Evolutionary conservation across 92 coral and sea anemone genomes (phyloP), one percentile per base, ranked within the genome.

Genomic region (Zoanthus gigantus): DNA sequence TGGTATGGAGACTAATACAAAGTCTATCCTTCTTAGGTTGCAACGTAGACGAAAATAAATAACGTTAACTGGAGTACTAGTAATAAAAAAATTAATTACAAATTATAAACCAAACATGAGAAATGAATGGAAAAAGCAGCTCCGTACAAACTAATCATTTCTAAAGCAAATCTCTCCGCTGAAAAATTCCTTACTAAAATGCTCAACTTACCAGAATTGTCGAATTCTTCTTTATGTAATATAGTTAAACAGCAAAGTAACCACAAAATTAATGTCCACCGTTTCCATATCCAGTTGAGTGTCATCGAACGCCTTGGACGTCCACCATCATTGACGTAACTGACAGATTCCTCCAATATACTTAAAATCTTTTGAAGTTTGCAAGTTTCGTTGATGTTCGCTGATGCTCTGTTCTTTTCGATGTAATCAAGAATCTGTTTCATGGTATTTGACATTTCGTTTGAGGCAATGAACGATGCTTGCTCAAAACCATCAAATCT

Each of bases 171-270:
- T 16, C 44, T 30, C 31, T 67, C 10, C 12, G 9, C 6, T 74
- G 4, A 16, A 15, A 45, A 44, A 16, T 16, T 29, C 13, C 7
- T 47, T 46, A 17, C 44, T 42, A 45, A 74, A 14, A 0, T 4
- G 6, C 16, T 13, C 16, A 58, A 81, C 85, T 81, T 18, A 81
- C 74, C 85, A 44, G 85, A 81, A 23, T 11, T n/a, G 13, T 7
- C 44, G 17, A 61, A 7, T 61, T 9, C 65, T 47, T 5, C 29
- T 47, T 66, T 50, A 63, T 66, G 58, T 74, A 81, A 12, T 1
- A 81, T 47, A 30, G 48, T 29, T 12, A 65, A 81, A 15, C 47
- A 42, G 85, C 61, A 31, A 53, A 81, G 58, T 65, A 81, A 48
- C 5, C 85, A 81, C 10, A 46, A 7, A 0, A 18, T 0, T 29